phyloP scores from a whole-genome alignment of 92 coral and sea anemone species.

The Palythoa caribaeorum region DNA sequence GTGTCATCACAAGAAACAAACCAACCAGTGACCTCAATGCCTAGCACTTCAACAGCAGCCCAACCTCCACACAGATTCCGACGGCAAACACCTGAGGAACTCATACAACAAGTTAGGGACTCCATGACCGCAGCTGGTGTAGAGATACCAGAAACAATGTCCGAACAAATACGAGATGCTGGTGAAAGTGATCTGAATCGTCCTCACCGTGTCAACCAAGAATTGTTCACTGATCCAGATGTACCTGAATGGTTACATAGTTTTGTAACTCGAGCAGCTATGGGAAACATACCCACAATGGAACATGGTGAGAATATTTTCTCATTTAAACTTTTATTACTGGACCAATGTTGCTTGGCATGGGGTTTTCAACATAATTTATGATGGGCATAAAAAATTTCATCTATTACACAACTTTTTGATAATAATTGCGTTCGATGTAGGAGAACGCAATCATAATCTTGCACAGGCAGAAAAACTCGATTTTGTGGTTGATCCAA shows the following conservation, averaged over 20 bases:
- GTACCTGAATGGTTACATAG: constrained; percentile 25
- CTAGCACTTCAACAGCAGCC: constrained; percentile 9
- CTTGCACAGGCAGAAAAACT: no score
- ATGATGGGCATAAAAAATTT: not conserved
- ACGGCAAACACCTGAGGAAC: constrained; percentile 29
- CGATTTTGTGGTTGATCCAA: no score
- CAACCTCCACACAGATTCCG: not conserved
- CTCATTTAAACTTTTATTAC: not conserved
- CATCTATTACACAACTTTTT: not conserved
- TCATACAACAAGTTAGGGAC: constrained; percentile 22
- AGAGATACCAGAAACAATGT: not conserved
- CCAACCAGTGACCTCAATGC: constrained; percentile 33
- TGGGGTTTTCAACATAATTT: not conserved
- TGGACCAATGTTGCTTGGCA: not conserved
- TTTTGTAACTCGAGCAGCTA: not conserved
- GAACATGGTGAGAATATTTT: not conserved
- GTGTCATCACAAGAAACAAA: constrained; percentile 45
- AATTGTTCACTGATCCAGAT: constrained; percentile 6
- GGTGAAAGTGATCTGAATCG: constrained; percentile 26
- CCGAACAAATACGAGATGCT: not conserved
- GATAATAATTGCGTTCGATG: no score
- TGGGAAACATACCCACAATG: not conserved
- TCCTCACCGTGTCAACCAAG: constrained; percentile 23
- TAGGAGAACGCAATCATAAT: no score
- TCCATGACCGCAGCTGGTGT: constrained; percentile 18